Conservation (phyloP, 2,888 invertebrate genomes). For the Diadromus collaris region DNA sequence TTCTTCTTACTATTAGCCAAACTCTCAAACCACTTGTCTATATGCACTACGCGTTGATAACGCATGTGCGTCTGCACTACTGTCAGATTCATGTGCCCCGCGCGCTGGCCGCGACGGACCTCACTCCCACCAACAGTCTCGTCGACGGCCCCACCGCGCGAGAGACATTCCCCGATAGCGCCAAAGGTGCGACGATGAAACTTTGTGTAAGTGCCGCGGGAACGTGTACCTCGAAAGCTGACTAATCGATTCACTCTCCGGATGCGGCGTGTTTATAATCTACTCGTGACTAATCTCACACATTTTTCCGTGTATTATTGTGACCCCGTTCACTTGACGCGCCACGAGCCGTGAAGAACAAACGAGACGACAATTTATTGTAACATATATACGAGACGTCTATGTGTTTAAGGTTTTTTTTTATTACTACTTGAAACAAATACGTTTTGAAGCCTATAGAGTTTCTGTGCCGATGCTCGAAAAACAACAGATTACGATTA, state of each 20-base stretch:
- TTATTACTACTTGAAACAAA: background rate
- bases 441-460: background rate
- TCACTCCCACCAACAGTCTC: slow-evolving; percentile 33
- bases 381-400: background rate
- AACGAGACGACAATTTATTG: background rate
- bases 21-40: slow-evolving; percentile 15
- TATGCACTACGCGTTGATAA: slow-evolving; percentile 34
- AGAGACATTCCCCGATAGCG: slow-evolving; percentile 45
- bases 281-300: slow-evolving; percentile 69
- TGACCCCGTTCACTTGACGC: slow-evolving; percentile 61
- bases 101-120: slow-evolving; percentile 7
- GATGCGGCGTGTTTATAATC: slow-evolving; percentile 58
- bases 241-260: slow-evolving; percentile 68
- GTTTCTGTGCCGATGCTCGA: background rate
- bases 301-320: slow-evolving; percentile 51
- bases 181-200: slow-evolving; percentile 18
- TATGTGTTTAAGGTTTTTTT: background rate
- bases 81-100: slow-evolving; percentile 36
- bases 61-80: slow-evolving; percentile 26
- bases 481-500: no score
- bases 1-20: slow-evolving; percentile 17
- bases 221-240: slow-evolving; percentile 61
- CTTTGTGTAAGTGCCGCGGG: background rate
- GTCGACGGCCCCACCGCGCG: slow-evolving; percentile 18
- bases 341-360: slow-evolving; percentile 15